Evolutionary conservation across 2,888 invertebrate genomes (phyloP).

Genomic region (Labia minor): DNA sequence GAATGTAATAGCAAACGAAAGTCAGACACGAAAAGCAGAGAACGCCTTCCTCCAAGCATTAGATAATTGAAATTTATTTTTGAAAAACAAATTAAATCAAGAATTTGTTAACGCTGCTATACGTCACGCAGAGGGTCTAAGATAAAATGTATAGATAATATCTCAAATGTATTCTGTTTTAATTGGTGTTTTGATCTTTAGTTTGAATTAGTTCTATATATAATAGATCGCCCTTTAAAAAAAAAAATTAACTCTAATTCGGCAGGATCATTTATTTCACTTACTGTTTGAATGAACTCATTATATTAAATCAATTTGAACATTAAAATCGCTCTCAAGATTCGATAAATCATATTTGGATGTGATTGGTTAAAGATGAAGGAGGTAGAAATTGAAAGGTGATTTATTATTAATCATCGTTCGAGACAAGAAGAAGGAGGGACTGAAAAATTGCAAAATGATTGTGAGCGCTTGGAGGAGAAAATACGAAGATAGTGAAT

Average conservation of each 20-base stretch:
- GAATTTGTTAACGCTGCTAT: neutral
- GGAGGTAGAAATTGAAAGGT: neutral
- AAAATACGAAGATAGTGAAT: too few species aligned
- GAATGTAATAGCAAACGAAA: neutral
- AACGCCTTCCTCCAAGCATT: neutral
- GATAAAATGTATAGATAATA: conserved; percentile 1
- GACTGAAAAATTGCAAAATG: too few species aligned
- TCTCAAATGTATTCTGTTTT: conserved; percentile 4
- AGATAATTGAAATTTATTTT: conserved; percentile 13
- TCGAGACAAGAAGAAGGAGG: neutral
- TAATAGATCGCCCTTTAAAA: neutral
- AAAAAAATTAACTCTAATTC: neutral
- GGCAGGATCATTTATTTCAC: neutral
- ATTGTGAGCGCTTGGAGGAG: too few species aligned
- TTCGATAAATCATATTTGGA: neutral
- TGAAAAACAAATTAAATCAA: conserved; percentile 13
- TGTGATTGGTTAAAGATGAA: conserved; percentile 1
- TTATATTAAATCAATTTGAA: neutral
- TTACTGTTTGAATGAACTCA: conserved; percentile 13
- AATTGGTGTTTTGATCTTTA: conserved; percentile 4
- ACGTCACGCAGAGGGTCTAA: conserved; percentile 1
- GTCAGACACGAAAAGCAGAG: neutral
- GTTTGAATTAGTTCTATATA: conserved; percentile 4
- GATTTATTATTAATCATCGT: neutral
- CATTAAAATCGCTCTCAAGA: neutral